phyloP scores from a whole-genome alignment of 1,140 invertebrate genomes.

The Panonychus citri region DNA sequence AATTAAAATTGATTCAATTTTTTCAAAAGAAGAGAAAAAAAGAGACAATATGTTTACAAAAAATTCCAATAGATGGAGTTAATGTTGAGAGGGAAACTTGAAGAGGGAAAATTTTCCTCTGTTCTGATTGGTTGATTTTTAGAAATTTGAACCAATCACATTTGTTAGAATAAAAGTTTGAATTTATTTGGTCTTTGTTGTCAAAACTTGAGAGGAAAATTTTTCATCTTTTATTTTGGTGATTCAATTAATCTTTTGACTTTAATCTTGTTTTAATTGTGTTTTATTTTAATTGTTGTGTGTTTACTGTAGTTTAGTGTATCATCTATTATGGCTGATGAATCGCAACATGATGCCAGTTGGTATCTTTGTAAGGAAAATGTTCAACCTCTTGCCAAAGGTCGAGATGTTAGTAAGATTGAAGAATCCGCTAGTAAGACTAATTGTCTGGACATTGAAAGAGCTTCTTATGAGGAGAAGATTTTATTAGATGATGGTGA shows the following conservation, averaged over 20 bases:
- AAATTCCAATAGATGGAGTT: too few relatives aligned
- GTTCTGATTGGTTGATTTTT: too few relatives aligned
- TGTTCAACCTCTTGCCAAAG: background rate
- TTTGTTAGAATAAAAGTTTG: too few relatives aligned
- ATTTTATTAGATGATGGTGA: background rate
- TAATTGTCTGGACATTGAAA: background rate
- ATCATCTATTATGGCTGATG: background rate
- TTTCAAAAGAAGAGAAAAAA: too few relatives aligned
- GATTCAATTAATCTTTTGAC: background rate
- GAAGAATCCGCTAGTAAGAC: background rate
- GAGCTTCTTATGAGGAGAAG: background rate
- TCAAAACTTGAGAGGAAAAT: too few relatives aligned
- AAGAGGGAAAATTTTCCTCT: too few relatives aligned
- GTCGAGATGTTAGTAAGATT: background rate
- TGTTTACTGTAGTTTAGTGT: background rate
- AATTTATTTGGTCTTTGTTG: too few relatives aligned
- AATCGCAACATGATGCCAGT: background rate
- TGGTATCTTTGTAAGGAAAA: conserved; percentile 1
- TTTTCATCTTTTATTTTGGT: too few relatives aligned
- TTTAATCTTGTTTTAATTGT: background rate
- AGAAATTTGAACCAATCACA: too few relatives aligned
- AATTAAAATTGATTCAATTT: too few relatives aligned
- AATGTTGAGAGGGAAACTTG: too few relatives aligned
- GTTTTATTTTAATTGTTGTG: background rate
- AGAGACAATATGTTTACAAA: too few relatives aligned